A percentile compares a stretch with the other conserved stretches of the same genome.
These are phyloP conservation scores for Ariolimax columbianus DNA, from an alignment of 2,888 invertebrate genomes.

Conservation along the genomic window DNA sequence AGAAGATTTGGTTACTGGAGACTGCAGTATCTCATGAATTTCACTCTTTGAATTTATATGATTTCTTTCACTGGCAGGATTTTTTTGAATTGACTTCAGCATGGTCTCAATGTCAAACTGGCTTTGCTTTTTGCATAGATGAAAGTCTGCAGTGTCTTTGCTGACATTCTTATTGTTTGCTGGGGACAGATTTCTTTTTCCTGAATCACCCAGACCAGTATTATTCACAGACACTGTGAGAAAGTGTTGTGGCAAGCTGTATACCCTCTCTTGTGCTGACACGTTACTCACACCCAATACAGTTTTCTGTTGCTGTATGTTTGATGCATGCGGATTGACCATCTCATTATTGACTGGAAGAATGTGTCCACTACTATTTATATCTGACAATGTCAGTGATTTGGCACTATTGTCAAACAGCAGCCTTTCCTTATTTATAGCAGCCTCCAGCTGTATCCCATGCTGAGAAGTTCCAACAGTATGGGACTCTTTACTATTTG, in stretches of 20 bases:
- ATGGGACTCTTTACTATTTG: not conserved
- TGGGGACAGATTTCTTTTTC: not conserved
- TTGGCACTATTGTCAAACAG: not conserved
- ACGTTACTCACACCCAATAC: not conserved
- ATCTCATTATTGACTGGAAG: not conserved
- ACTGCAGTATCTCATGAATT: not conserved
- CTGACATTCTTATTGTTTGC: too few species aligned
- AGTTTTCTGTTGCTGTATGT: not conserved
- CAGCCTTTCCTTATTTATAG: too few species aligned
- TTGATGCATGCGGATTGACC: not conserved
- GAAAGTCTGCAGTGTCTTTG: not conserved
- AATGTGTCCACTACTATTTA: not conserved
- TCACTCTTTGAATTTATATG: not conserved
- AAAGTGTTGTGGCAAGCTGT: not conserved
- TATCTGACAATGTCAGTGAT: not conserved
- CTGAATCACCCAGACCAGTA: not conserved
- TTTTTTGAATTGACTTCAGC: not conserved
- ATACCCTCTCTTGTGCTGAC: not conserved
- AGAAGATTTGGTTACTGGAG: not conserved
- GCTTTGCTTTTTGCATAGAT: conserved; percentile 10
- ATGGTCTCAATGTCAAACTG: conserved; percentile 13
- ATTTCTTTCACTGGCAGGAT: not conserved
- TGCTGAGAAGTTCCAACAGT: not conserved
- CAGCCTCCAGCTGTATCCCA: not conserved
- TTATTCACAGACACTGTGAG: not conserved